Percentiles rank a stretch among this genome's conserved stretches.
Conservation (phyloP, 2,113 vertebrate genomes). For the Spea multiplicata region DNA sequence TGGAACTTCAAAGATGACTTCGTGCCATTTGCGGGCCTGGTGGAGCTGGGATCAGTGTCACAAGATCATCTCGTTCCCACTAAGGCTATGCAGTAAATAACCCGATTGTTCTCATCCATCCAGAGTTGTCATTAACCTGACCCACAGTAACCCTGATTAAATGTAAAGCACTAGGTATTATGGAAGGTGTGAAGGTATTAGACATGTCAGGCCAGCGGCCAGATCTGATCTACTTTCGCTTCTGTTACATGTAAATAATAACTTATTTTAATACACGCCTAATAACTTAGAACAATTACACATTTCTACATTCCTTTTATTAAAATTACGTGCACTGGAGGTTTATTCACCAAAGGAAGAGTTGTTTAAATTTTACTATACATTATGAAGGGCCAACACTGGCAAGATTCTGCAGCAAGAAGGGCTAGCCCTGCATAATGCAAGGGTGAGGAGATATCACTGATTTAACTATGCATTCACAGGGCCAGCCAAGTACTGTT, state of each 20-base stretch:
- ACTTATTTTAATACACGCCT: neutral
- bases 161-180: constrained; percentile 30
- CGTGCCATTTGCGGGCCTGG: constrained; percentile 24
- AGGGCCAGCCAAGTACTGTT: too few species aligned
- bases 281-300: too few species aligned
- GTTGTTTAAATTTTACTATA: too few species aligned
- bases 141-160: constrained; percentile 44
- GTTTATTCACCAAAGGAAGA: too few species aligned
- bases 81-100: constrained; percentile 32
- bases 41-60: constrained; percentile 27
- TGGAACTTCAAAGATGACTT: constrained; percentile 39
- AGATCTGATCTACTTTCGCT: constrained; percentile 1
- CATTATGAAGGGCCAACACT: too few species aligned
- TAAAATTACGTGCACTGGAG: too few species aligned
- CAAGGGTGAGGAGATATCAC: too few species aligned
- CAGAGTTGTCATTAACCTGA: constrained; percentile 46
- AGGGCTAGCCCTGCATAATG: too few species aligned
- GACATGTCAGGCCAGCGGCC: neutral
- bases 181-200: constrained; percentile 13
- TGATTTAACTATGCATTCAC: too few species aligned
- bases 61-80: constrained; percentile 35
- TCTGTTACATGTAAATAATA: neutral
- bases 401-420: too few species aligned
- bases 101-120: constrained; percentile 40
- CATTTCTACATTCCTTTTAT: too few species aligned